Conservation (phyloP, 2,888 invertebrate species). For the Cotesia congregata region DNA sequence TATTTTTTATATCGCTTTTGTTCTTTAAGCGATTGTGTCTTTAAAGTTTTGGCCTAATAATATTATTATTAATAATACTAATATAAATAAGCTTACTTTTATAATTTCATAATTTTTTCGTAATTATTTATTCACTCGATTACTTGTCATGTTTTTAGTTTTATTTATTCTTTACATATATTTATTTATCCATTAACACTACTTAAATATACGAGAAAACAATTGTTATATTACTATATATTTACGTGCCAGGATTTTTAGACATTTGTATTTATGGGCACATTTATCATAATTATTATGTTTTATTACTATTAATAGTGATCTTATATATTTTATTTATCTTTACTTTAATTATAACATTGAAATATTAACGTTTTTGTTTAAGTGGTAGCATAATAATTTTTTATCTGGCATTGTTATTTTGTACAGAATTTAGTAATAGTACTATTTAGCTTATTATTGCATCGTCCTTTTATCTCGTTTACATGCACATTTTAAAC, state of each 20-base stretch:
- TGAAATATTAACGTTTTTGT: constrained; percentile 2
- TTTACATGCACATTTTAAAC: not conserved
- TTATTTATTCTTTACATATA: not conserved
- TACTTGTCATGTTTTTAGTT: constrained; percentile 16
- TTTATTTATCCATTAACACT: not conserved
- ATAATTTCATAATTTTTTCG: not conserved
- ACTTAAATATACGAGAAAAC: not conserved
- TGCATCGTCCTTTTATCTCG: constrained; percentile 40
- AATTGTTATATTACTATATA: not conserved
- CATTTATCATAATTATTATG: not conserved
- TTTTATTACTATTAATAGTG: not conserved
- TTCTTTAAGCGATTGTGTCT: not conserved
- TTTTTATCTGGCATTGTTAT: constrained; percentile 6
- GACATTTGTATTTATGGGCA: not conserved
- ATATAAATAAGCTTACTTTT: not conserved
- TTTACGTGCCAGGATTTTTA: not conserved
- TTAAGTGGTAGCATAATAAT: constrained; percentile 1
- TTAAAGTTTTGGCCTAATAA: not conserved
- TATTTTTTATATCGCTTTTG: not conserved
- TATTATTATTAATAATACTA: not conserved
- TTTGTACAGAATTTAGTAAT: constrained; percentile 34
- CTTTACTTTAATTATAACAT: not conserved
- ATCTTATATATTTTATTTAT: not conserved
- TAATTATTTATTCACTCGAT: not conserved
- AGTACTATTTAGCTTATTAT: constrained; percentile 11